These are phyloP conservation scores for Plectropomus leopardus DNA, from an alignment of 2,113 vertebrate species.

Conservation along the genomic window DNA sequence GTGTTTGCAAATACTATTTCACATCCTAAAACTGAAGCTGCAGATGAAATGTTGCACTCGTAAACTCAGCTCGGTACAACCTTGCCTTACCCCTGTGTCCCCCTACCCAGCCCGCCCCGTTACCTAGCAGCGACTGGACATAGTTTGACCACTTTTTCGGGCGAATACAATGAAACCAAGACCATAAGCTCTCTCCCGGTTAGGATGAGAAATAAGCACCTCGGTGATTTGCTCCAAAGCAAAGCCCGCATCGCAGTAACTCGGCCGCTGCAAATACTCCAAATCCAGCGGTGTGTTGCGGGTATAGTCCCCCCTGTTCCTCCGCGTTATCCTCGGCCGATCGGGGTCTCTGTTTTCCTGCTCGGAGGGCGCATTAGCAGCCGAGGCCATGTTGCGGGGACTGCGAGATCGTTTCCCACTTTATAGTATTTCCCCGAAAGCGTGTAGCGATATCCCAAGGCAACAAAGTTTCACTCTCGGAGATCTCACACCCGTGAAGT, in stretches of 20 bases:
- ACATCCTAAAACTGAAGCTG: constrained; percentile 5
- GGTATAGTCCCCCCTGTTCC: constrained; percentile 85
- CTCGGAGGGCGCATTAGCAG: constrained; percentile 91
- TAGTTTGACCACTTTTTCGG: constrained; percentile 61
- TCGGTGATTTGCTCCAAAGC: constrained; percentile 96
- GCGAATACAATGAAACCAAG: constrained; percentile 42
- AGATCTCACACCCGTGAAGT: constrained; percentile 85
- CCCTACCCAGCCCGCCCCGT: constrained; percentile 73
- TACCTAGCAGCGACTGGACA: constrained; percentile 79
- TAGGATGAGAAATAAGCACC: constrained; percentile 85
- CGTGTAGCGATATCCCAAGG: constrained; percentile 84
- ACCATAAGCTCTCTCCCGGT: constrained; percentile 17
- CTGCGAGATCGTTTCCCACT: constrained; percentile 86
- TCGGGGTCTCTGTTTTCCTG: constrained; percentile 89
- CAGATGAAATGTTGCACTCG: not conserved
- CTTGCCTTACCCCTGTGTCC: constrained; percentile 42
- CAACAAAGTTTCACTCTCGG: constrained; percentile 85
- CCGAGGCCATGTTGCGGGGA: constrained; percentile 95
- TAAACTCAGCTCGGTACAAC: constrained; percentile 39
- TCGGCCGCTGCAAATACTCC: constrained; percentile 97
- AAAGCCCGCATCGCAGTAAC: constrained; percentile 96
- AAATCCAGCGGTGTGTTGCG: constrained; percentile 86
- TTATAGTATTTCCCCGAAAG: constrained; percentile 84
- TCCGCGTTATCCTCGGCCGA: constrained; percentile 89
- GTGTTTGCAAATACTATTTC: constrained; percentile 7